Evolutionary conservation across 2,797 vertebrate genomes (phyloP).

Genomic region (Margarornis squamiger): DNA sequence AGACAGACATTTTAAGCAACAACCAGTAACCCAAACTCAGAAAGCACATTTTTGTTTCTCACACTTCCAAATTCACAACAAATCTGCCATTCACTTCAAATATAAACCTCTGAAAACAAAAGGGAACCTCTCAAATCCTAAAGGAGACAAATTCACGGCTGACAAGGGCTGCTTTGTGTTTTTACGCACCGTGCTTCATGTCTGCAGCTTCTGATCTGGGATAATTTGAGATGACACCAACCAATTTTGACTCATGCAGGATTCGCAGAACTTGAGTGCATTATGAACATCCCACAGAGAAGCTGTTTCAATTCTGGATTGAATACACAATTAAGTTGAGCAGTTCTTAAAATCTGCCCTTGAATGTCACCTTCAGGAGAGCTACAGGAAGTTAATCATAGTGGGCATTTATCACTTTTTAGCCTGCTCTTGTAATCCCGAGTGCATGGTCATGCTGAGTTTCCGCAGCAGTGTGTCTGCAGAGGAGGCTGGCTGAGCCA

Average conservation of each 20-base stretch:
- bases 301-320: background rate
- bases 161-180: background rate
- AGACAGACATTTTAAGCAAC: background rate
- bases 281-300: conserved; percentile 43
- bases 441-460: background rate
- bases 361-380: conserved; percentile 41
- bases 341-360: background rate
- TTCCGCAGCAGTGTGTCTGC: background rate
- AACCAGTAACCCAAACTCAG: background rate
- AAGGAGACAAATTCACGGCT: background rate
- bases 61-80: background rate
- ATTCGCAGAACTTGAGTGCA: background rate
- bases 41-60: background rate
- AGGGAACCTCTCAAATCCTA: background rate
- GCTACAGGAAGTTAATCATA: conserved; percentile 4
- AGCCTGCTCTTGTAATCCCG: background rate
- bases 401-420: background rate
- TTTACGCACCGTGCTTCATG: rapidly evolving
- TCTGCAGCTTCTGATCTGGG: background rate
- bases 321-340: background rate
- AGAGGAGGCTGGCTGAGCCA: conserved; percentile 10
- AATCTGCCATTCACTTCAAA: background rate
- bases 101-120: background rate
- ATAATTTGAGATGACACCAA: background rate
- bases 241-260: conserved; percentile 22